Evolutionary conservation across 2,113 vertebrate genomes (phyloP).

Genomic region (Anarhynchus alexandrinus): DNA sequence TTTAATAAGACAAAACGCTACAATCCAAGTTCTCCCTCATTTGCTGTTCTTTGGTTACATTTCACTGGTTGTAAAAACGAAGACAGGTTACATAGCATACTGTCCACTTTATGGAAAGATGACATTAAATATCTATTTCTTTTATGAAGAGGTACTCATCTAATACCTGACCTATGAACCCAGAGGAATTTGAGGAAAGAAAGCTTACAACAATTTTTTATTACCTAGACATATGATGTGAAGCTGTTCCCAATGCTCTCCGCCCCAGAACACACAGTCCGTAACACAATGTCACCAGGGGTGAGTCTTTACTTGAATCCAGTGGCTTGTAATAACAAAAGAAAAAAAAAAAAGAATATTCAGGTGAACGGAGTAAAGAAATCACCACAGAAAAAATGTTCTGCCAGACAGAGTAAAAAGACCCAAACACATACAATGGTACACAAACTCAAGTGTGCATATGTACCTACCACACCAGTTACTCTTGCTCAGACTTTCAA

Average conservation of each 20-base stretch:
- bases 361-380: not conserved
- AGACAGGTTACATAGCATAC: not conserved
- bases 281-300: constrained; percentile 91
- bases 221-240: constrained; percentile 99
- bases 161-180: not conserved
- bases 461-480: not conserved
- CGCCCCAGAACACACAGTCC: constrained; percentile 95
- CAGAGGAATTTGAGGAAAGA: not conserved
- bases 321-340: constrained; percentile 77
- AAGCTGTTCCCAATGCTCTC: constrained; percentile 93
- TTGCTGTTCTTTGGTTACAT: not conserved
- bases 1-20: not conserved
- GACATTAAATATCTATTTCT: not conserved
- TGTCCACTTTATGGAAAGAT: not conserved
- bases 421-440: not conserved
- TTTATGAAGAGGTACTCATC: not conserved
- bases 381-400: not conserved
- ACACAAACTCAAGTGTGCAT: not conserved
- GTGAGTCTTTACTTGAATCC: constrained; percentile 91
- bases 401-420: not conserved
- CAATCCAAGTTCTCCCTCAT: not conserved
- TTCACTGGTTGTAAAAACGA: not conserved
- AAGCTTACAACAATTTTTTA: not conserved
- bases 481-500: not conserved
- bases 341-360: not conserved